Evolutionary conservation across 2,888 invertebrate species (phyloP).

Genomic region (Drosophila tripunctata): DNA sequence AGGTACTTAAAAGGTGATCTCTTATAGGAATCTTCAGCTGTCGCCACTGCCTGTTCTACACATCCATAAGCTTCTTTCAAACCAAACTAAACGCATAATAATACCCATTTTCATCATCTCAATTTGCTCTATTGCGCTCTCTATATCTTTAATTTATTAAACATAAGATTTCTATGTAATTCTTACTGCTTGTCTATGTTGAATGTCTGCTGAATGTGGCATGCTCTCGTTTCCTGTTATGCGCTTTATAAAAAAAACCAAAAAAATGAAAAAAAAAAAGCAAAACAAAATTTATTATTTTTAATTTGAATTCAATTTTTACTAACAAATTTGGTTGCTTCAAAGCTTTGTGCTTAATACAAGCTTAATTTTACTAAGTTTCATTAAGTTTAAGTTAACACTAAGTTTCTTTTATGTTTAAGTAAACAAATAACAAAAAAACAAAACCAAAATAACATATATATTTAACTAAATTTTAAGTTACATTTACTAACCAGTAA

Average conservation of each 20-base stretch:
- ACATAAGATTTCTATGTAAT: conserved; percentile 13
- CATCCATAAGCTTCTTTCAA: conserved; percentile 18
- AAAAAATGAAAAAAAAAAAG: conserved; percentile 7
- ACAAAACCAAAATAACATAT: conserved; percentile 18
- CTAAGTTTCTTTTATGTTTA: conserved; percentile 48
- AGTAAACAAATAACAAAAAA: no score
- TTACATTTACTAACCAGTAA: conserved; percentile 70
- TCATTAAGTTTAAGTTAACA: conserved; percentile 50
- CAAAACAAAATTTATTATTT: conserved; percentile 29
- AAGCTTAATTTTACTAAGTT: conserved; percentile 58
- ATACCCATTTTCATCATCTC: conserved; percentile 17
- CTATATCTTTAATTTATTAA: conserved; percentile 19
- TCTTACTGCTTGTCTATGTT: conserved; percentile 50
- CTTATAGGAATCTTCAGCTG: conserved; percentile 14
- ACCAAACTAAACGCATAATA: conserved; percentile 14
- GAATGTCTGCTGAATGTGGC: conserved; percentile 58
- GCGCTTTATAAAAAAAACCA: conserved; percentile 52
- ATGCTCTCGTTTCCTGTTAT: conserved; percentile 54
- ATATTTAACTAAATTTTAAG: conserved; percentile 45
- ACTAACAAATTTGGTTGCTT: conserved; percentile 71
- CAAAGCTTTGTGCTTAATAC: conserved; percentile 71
- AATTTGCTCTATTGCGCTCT: conserved; percentile 14
- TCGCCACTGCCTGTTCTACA: conserved; percentile 48
- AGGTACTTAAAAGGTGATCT: no score
- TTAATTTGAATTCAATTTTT: conserved; percentile 49